These are phyloP conservation scores for Dicyrtomina minuta DNA, from an alignment of 2,888 invertebrate species.

Conservation along the genomic window DNA sequence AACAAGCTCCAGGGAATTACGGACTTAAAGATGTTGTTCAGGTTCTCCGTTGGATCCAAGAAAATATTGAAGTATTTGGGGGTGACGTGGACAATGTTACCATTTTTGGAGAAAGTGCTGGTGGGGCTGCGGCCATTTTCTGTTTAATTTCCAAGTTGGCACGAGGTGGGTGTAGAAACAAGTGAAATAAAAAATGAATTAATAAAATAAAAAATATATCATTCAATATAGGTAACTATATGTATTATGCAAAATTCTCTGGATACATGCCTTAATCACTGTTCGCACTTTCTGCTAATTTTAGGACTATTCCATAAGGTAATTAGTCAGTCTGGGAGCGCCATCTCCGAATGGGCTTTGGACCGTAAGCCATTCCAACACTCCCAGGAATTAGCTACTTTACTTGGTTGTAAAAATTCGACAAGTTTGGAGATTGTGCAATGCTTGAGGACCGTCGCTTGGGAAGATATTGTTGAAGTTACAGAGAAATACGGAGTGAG, in stretches of 20 bases:
- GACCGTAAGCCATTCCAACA: conserved; percentile 29
- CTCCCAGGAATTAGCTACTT: conserved; percentile 23
- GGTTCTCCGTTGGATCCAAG: conserved; percentile 34
- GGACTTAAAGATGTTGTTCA: conserved; percentile 36
- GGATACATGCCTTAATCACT: background rate
- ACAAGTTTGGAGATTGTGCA: conserved; percentile 25
- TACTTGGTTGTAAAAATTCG: conserved; percentile 23
- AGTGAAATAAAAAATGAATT: conserved; percentile 8
- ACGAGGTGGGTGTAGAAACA: conserved; percentile 6
- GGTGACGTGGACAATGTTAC: conserved; percentile 29
- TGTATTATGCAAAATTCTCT: background rate
- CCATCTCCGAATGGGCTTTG: conserved; percentile 42
- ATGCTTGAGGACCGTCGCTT: conserved; percentile 25
- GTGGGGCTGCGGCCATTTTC: conserved; percentile 20
- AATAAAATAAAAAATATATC: background rate
- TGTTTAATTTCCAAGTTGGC: conserved; percentile 26
- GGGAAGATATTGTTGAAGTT: conserved; percentile 22
- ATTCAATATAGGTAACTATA: background rate
- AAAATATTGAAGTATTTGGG: conserved; percentile 30
- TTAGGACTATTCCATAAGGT: conserved; percentile 41
- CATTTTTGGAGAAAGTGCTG: conserved; percentile 33
- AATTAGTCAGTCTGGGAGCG: conserved; percentile 40
- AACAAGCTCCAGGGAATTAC: conserved; percentile 31
- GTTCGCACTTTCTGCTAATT: background rate
- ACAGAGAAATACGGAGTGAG: background rate